Evolutionary conservation across 2,113 vertebrate genomes (phyloP).

Genomic region (Edolisoma coerulescens): DNA sequence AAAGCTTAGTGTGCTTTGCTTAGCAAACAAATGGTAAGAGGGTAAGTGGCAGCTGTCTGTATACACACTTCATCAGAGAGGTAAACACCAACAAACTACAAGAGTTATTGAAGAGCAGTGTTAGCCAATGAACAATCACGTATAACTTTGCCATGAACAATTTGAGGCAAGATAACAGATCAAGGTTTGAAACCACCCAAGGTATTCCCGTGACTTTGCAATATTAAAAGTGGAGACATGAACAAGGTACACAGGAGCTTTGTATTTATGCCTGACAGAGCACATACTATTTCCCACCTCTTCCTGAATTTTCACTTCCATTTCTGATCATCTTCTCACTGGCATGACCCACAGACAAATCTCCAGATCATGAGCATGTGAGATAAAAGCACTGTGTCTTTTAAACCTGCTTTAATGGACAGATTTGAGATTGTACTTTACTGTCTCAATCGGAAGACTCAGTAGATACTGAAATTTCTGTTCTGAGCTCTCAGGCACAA

Average conservation of each 20-base stretch:
- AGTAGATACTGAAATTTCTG: background rate
- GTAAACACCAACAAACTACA: background rate
- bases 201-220: background rate
- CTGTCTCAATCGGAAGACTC: background rate
- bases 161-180: background rate
- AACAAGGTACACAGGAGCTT: background rate
- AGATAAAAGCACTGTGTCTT: background rate
- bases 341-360: background rate
- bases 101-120: background rate
- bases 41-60: constrained; percentile 11
- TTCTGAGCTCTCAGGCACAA: background rate
- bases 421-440: background rate
- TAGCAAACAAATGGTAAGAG: background rate
- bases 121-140: background rate
- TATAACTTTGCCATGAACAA: background rate
- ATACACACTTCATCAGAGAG: background rate
- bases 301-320: background rate
- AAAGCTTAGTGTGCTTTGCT: constrained; percentile 1
- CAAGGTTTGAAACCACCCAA: background rate
- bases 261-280: background rate
- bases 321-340: background rate
- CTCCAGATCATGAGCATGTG: background rate
- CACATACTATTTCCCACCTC: background rate
- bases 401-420: background rate
- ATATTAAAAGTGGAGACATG: background rate